phyloP scores from a whole-genome alignment of 2,113 vertebrate species.

The Clarias macrocephalus region DNA sequence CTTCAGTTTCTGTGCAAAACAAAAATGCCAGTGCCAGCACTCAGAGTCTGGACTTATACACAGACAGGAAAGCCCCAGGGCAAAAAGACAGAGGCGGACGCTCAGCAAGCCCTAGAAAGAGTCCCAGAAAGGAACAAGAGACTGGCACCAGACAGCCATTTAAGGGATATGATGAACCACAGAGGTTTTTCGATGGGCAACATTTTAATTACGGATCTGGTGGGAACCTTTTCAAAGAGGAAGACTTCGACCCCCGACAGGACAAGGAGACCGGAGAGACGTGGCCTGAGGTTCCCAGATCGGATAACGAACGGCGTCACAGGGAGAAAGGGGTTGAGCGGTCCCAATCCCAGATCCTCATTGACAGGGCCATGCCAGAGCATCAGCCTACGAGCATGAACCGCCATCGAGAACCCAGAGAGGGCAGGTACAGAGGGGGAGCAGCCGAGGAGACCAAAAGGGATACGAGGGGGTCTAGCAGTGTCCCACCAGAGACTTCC shows the following conservation, averaged over 20 bases:
- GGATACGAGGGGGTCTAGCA: slow-evolving; percentile 66
- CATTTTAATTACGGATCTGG: slow-evolving; percentile 55
- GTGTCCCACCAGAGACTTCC: slow-evolving; percentile 64
- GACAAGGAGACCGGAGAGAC: slow-evolving; percentile 59
- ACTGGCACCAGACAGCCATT: slow-evolving; percentile 29
- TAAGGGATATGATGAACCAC: slow-evolving; percentile 60
- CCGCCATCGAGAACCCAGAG: slow-evolving; percentile 46
- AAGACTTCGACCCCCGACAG: slow-evolving; percentile 55
- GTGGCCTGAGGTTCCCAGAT: slow-evolving; percentile 48
- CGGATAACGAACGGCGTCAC: slow-evolving; percentile 57
- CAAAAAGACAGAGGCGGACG: slow-evolving; percentile 36
- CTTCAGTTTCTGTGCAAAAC: slow-evolving; percentile 35
- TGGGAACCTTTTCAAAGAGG: slow-evolving; percentile 62
- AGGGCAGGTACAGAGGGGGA: slow-evolving; percentile 46
- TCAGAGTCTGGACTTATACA: slow-evolving; percentile 60
- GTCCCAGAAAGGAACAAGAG: slow-evolving; percentile 64
- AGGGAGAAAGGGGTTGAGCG: slow-evolving; percentile 60
- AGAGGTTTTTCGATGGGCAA: slow-evolving; percentile 64
- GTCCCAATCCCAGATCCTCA: slow-evolving; percentile 51
- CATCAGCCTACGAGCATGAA: slow-evolving; percentile 43
- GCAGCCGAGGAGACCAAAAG: slow-evolving; percentile 54
- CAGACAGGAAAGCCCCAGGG: slow-evolving; percentile 56
- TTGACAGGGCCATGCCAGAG: slow-evolving; percentile 57
- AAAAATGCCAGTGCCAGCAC: slow-evolving; percentile 55
- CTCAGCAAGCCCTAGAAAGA: slow-evolving; percentile 77